These are phyloP conservation scores for Coregonus ussuriensis DNA, from an alignment of 2,797 vertebrate species.

Conservation along the genomic window DNA sequence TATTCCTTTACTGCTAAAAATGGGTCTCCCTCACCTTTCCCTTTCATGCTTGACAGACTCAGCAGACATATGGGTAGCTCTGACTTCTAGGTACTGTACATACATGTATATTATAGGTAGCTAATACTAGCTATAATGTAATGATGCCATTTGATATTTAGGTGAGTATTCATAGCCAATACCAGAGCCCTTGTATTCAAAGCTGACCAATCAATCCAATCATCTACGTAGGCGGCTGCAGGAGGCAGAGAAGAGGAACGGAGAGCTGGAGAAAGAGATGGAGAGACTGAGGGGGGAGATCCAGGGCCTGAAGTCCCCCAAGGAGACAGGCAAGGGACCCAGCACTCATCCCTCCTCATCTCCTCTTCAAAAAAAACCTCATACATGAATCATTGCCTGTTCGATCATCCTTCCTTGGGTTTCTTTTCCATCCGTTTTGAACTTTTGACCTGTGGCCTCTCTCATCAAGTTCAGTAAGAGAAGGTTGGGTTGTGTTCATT, in stretches of 20 bases:
- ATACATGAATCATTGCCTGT: no score
- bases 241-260: conserved; percentile 72
- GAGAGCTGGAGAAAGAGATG: conserved; percentile 76
- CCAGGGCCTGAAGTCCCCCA: conserved; percentile 56
- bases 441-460: background rate
- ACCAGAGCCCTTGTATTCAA: background rate
- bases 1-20: background rate
- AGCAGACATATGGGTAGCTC: background rate
- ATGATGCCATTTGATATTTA: background rate
- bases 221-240: conserved; percentile 70
- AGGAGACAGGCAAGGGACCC: conserved; percentile 66
- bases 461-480: no score
- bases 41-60: background rate
- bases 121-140: background rate
- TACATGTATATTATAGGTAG: background rate
- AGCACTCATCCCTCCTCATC: background rate
- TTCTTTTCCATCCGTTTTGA: background rate
- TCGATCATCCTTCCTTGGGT: background rate
- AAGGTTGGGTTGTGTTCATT: background rate
- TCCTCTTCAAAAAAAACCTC: background rate
- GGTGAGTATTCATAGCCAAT: background rate
- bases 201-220: background rate
- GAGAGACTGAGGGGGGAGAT: conserved; percentile 68
- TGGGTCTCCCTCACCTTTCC: background rate
- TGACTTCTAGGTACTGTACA: background rate